Percentiles rank a stretch among this genome's conserved stretches.
Conservation (phyloP, 2,113 vertebrate species). For the Burhinus bistriatus region DNA sequence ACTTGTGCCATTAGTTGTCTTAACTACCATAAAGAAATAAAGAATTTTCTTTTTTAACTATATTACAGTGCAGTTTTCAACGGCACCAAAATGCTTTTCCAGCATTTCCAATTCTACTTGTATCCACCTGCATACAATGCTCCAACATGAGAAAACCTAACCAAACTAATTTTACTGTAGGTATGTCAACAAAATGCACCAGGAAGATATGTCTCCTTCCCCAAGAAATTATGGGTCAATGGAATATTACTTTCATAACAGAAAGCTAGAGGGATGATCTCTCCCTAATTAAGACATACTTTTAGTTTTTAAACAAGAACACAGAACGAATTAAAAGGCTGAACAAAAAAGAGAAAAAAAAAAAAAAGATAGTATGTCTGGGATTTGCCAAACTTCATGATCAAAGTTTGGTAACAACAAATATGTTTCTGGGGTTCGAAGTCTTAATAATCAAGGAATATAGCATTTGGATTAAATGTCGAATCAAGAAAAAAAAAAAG, state of each 20-base stretch:
- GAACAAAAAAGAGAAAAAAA: neutral
- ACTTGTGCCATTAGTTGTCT: neutral
- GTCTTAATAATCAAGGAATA: neutral
- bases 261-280: neutral
- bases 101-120: neutral
- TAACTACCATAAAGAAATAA: neutral
- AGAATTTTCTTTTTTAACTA: neutral
- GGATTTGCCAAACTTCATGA: neutral
- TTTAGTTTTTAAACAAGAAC: neutral
- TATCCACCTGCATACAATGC: neutral
- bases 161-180: neutral
- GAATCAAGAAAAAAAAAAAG: neutral
- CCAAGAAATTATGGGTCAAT: neutral
- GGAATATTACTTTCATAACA: neutral
- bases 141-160: neutral
- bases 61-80: neutral
- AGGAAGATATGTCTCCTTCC: neutral
- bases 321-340: neutral
- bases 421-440: neutral
- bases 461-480: slow-evolving; percentile 23
- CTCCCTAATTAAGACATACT: neutral
- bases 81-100: neutral
- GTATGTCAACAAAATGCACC: neutral
- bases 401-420: slow-evolving; percentile 9
- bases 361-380: neutral